Percentiles rank a stretch among this genome's conserved stretches.
Conservation (phyloP, 1,140 invertebrate genomes). For the Ectropis grisescens region DNA sequence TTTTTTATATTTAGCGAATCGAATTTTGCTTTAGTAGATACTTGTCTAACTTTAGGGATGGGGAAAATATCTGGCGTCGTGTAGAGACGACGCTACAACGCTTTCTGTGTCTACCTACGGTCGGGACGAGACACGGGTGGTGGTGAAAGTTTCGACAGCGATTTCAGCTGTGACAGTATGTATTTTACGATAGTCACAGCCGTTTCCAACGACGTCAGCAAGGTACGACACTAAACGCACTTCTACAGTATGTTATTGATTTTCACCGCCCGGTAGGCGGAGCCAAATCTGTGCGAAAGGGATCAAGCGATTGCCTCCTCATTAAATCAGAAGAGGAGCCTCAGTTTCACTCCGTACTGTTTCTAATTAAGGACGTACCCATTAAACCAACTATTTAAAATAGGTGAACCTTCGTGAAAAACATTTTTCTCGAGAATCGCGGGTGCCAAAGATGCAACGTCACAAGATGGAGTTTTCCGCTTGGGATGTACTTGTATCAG, state of each 20-base stretch:
- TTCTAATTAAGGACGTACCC: conserved; percentile 67
- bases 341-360: conserved; percentile 48
- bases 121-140: no score
- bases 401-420: conserved; percentile 50
- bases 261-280: conserved; percentile 63
- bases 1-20: no score
- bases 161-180: no score
- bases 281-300: conserved; percentile 57
- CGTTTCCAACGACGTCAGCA: conserved; percentile 31
- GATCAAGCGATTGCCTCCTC: conserved; percentile 57
- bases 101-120: no score
- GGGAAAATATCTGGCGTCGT: no score
- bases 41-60: no score
- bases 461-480: conserved; percentile 16
- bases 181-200: no score
- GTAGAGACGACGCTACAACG: no score
- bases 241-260: conserved; percentile 66
- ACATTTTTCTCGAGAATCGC: conserved; percentile 39
- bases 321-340: conserved; percentile 62
- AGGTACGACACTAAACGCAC: conserved; percentile 54
- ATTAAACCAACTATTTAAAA: conserved; percentile 67
- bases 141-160: no score
- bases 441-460: conserved; percentile 21
- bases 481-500: no score
- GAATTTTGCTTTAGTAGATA: no score